These are phyloP conservation scores for Pemphredon lugubris DNA, from an alignment of 2,888 invertebrate species.

Conservation along the genomic window DNA sequence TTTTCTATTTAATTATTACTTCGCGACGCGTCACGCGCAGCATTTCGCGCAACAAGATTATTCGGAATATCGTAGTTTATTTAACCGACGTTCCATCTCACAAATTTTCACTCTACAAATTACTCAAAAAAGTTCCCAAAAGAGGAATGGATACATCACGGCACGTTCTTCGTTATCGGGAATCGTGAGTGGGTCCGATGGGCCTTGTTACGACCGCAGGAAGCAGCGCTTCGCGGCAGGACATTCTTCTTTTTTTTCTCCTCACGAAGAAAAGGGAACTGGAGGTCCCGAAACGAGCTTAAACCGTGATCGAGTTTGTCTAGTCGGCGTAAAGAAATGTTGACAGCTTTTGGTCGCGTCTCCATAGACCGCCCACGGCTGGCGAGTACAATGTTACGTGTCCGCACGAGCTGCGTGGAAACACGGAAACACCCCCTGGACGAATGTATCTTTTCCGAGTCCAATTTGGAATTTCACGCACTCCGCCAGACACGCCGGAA, in stretches of 20 bases:
- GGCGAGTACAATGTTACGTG: conserved; percentile 28
- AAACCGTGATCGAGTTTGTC: conserved; percentile 61
- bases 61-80: too few relatives aligned
- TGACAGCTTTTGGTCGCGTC: conserved; percentile 66
- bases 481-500: neutral
- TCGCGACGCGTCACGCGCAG: too few relatives aligned
- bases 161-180: too few relatives aligned
- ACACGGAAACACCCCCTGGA: conserved; percentile 2
- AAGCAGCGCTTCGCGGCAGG: conserved; percentile 15
- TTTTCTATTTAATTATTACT: too few relatives aligned
- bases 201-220: conserved; percentile 44
- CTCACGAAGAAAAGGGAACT: neutral
- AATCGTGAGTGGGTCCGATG: too few relatives aligned
- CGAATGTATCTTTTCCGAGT: conserved; percentile 35
- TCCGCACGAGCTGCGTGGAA: conserved; percentile 21
- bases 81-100: too few relatives aligned
- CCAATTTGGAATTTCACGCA: conserved; percentile 38
- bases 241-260: conserved; percentile 19
- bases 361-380: conserved; percentile 63
- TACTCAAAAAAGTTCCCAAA: too few relatives aligned
- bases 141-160: too few relatives aligned
- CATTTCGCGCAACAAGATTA: too few relatives aligned
- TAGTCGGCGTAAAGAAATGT: conserved; percentile 55
- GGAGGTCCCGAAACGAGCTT: conserved; percentile 21
- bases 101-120: too few relatives aligned